Evolutionary conservation across 1,140 invertebrate species (phyloP).

Genomic region (Sitophilus oryzae): DNA sequence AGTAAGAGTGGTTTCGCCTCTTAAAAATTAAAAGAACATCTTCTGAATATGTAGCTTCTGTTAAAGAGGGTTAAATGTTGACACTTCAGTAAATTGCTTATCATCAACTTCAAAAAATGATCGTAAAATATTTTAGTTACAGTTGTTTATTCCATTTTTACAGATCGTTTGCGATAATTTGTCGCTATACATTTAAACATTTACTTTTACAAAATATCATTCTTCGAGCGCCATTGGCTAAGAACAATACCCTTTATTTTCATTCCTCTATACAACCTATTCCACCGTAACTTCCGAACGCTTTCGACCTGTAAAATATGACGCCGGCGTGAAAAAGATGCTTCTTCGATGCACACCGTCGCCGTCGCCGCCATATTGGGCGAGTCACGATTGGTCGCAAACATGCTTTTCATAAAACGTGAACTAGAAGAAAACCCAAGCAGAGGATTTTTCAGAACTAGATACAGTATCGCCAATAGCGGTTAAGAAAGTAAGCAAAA

Average conservation of each 20-base stretch:
- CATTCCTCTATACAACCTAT: background rate
- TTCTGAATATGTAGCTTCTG: too few species aligned
- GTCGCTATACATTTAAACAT: too few species aligned
- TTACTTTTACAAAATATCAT: too few species aligned
- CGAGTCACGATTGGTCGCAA: background rate
- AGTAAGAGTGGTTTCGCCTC: too few species aligned
- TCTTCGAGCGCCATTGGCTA: too few species aligned
- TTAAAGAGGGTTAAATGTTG: too few species aligned
- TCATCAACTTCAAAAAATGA: too few species aligned
- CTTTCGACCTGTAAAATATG: background rate
- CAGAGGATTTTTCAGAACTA: background rate
- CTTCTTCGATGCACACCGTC: background rate
- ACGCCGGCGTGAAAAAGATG: background rate
- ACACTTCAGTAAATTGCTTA: too few species aligned
- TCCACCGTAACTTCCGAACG: background rate
- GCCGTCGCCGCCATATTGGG: background rate
- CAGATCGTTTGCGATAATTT: too few species aligned
- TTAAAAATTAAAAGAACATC: too few species aligned
- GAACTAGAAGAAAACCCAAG: background rate
- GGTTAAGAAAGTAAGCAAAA: background rate
- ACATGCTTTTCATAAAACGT: background rate
- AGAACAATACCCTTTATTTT: background rate
- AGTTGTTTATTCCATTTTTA: too few species aligned
- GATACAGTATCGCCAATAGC: background rate
- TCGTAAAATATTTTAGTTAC: too few species aligned